Evolutionary conservation across 2,888 invertebrate species (phyloP).

Genomic region (Glaucopsyche alexis): DNA sequence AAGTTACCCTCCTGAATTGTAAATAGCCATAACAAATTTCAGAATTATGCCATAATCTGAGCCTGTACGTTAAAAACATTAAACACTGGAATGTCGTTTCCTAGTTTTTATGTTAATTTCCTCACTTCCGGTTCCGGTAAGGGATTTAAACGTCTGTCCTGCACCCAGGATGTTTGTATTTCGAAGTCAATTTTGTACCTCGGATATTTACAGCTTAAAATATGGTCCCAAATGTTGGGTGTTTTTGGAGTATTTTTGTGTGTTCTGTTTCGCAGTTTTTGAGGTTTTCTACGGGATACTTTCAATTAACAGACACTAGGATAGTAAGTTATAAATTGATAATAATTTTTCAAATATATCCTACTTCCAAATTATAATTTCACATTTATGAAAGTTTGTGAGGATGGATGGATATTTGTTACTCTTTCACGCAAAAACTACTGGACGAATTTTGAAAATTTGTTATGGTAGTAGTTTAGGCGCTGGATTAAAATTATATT

Average conservation of each 20-base stretch:
- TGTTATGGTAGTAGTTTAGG: too few relatives aligned
- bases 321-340: too few relatives aligned
- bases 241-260: neutral
- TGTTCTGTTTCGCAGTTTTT: neutral
- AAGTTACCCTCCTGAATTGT: neutral
- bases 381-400: too few relatives aligned
- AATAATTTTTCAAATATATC: too few relatives aligned
- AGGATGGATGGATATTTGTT: too few relatives aligned
- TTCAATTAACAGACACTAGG: too few relatives aligned
- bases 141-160: conserved; percentile 6
- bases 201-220: neutral
- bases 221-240: neutral
- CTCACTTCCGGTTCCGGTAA: conserved; percentile 14
- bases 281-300: too few relatives aligned
- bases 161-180: neutral
- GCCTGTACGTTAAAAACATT: neutral
- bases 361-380: too few relatives aligned
- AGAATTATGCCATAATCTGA: neutral
- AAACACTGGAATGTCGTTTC: neutral
- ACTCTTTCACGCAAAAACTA: too few relatives aligned
- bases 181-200: neutral
- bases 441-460: too few relatives aligned
- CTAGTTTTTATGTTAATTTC: conserved; percentile 7
- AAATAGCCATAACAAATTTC: neutral
- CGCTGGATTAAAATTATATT: too few relatives aligned